Base-by-base conservation (phyloP, 2,113 vertebrate genomes). In the Sula dactylatra region DNA sequence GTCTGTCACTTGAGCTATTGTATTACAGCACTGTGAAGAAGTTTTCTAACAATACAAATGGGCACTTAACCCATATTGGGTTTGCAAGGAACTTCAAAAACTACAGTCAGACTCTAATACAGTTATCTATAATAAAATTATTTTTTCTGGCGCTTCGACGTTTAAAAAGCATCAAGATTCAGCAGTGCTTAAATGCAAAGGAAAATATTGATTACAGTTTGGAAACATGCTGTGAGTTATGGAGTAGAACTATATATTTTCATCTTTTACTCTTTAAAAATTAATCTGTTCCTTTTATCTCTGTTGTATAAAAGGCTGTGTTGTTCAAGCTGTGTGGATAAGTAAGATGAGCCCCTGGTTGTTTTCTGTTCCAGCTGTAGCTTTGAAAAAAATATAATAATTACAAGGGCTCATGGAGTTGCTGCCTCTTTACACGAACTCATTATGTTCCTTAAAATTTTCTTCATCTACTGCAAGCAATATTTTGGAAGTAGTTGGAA, bases 251-350 rank as follows among this genome's bases (percentile, higher is more conserved):
- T 97, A 47, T 88, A 25, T 92, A 67, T 97, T 94, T 93, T 97
- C 42, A 82, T 97, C 71, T 52, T 84, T 72, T 86, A n/a, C 74
- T 93, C 42, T 96, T 97, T 94, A 93, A 96, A 96, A 92, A 92
- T 94, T 83, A 61, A 96, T 93, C 64, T 91, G 42, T 82, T 93
- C 61, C 38, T 82, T 95, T 85, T 93, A 77, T 62, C 32, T 47
- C 42, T 31, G 16, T 72, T 74, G 19, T 47, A 49, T 85, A 84
- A 93, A 86, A 82, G 45, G 11, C 52, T 10, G 3, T 4, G 5
- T 59, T 80, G 36, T 78, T 90, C 58, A 92, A 61, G 52, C 56
- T 82, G 21, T 58, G 20, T 55, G 20, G 22, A 16, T 77, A 73
- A 32, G 29, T 73, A 66, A 86, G 47, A 24, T 77, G 56, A 94